These are phyloP conservation scores for Seladonia tumulorum DNA, from an alignment of 2,888 invertebrate genomes.

Conservation along the genomic window DNA sequence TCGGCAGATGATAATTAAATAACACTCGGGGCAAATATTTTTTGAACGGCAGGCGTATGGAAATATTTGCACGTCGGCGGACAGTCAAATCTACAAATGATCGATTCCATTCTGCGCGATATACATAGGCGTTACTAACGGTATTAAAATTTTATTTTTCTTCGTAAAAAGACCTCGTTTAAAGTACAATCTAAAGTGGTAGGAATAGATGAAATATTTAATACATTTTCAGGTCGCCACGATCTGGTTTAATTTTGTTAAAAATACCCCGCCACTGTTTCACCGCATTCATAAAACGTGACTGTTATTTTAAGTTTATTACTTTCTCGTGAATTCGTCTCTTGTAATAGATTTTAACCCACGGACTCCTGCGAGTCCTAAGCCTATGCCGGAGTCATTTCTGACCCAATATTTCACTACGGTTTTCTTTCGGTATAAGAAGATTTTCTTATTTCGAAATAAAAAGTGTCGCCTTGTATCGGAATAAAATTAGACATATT, in stretches of 20 bases:
- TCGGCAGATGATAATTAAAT: background rate
- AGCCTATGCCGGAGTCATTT: too few species aligned
- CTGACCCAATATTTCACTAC: too few species aligned
- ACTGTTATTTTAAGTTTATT: background rate
- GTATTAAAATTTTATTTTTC: background rate
- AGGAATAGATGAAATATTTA: background rate
- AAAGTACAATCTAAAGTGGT: background rate
- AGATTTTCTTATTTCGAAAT: too few species aligned
- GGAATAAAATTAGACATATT: too few species aligned
- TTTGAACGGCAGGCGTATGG: background rate
- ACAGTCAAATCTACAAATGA: background rate
- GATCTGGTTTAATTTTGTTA: background rate
- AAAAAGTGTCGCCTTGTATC: too few species aligned
- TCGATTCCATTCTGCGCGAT: background rate
- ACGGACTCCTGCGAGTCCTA: too few species aligned
- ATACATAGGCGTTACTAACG: background rate
- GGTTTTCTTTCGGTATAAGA: too few species aligned
- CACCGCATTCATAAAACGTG: background rate
- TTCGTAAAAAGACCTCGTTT: background rate
- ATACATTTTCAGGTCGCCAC: background rate
- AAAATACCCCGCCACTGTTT: background rate
- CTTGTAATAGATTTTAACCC: background rate
- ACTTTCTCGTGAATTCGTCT: background rate
- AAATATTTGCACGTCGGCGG: background rate
- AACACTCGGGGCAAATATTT: background rate